Conservation (phyloP, 2,888 invertebrate genomes). For the Xestoiulus laeticollis region DNA sequence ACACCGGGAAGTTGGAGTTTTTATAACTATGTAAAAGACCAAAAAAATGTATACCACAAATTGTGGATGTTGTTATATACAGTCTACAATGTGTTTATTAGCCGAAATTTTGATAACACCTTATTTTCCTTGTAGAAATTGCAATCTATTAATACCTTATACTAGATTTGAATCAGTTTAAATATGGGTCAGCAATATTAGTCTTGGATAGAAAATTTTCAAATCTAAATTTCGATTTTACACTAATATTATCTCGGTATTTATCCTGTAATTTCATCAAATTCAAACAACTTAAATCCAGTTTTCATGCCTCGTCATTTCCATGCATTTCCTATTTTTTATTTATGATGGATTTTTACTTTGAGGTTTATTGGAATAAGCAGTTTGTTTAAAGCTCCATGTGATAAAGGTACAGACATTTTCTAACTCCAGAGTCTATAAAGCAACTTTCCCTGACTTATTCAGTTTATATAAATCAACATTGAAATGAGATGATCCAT, state of each 20-base stretch:
- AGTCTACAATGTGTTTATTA: not conserved
- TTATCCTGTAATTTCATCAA: not conserved
- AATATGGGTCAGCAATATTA: not conserved
- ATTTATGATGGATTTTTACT: not conserved
- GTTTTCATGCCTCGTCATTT: not conserved
- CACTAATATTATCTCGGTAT: not conserved
- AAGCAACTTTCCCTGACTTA: too few species aligned
- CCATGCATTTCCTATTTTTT: not conserved
- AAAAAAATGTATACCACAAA: not conserved
- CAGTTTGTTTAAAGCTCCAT: too few species aligned
- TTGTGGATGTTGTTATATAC: not conserved
- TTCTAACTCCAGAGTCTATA: too few species aligned
- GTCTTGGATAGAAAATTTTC: not conserved
- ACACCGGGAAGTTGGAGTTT: not conserved
- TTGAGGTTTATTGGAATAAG: not conserved
- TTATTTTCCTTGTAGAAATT: not conserved
- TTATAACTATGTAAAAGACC: not conserved
- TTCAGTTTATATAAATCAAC: too few species aligned
- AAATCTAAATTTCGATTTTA: not conserved
- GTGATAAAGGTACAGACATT: too few species aligned
- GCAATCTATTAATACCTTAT: not conserved
- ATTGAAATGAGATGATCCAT: too few species aligned
- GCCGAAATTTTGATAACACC: not conserved
- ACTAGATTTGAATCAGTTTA: not conserved
- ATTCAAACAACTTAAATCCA: not conserved